Conservation (phyloP, 2,888 invertebrate species). For the Cepaea hortensis region DNA sequence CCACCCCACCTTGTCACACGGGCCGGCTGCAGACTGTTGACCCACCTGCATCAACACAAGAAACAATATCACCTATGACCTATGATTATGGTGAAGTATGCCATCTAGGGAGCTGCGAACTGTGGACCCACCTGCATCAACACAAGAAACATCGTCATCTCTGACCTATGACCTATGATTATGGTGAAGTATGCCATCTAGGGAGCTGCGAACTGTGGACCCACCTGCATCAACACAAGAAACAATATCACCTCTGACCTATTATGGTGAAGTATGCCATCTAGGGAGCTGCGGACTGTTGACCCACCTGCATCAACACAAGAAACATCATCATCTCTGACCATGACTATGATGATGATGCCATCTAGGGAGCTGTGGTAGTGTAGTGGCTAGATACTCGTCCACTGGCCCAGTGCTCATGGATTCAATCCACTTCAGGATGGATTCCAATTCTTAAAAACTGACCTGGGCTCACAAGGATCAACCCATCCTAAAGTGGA, state of each 20-base stretch:
- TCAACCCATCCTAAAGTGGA: too few relatives aligned
- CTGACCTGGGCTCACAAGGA: too few relatives aligned
- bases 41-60: conserved; percentile 66
- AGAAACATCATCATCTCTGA: background rate
- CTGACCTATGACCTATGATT: too few relatives aligned
- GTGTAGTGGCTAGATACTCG: too few relatives aligned
- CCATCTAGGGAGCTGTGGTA: conserved; percentile 56
- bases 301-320: conserved; percentile 66
- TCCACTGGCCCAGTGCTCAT: too few relatives aligned
- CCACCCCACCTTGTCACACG: conserved; percentile 97
- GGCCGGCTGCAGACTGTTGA: conserved; percentile 70
- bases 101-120: conserved; percentile 58
- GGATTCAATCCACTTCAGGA: too few relatives aligned
- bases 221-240: conserved; percentile 62
- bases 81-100: too few relatives aligned
- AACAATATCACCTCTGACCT: background rate
- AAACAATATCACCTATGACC: background rate
- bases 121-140: conserved; percentile 68
- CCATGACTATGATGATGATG: too few relatives aligned
- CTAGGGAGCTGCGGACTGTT: conserved; percentile 61
- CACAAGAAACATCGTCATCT: background rate
- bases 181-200: too few relatives aligned
- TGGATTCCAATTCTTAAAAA: too few relatives aligned
- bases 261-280: too few relatives aligned
- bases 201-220: conserved; percentile 60